These are phyloP conservation scores for Pyrgus malvae DNA, from an alignment of 2,888 invertebrate species.

Conservation along the genomic window DNA sequence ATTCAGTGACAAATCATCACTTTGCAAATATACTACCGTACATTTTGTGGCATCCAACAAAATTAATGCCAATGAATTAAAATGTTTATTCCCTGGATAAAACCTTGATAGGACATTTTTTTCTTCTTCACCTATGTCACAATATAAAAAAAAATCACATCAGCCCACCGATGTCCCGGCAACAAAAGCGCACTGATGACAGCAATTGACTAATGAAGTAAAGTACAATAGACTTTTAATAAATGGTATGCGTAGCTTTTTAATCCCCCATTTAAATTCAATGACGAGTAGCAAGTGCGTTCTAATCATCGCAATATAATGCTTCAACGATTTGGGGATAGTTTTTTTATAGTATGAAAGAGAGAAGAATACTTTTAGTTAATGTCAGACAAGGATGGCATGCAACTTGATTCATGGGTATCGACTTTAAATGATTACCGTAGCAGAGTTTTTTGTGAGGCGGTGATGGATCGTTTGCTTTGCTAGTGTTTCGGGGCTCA, in stretches of 20 bases:
- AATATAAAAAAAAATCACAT: constrained; percentile 11
- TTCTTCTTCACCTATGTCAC: too few species aligned
- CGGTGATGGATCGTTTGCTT: constrained; percentile 77
- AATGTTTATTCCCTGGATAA: too few species aligned
- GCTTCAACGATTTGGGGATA: constrained; percentile 65
- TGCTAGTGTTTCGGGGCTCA: constrained; percentile 48
- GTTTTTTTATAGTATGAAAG: constrained; percentile 51
- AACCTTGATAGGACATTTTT: too few species aligned
- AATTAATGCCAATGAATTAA: too few species aligned
- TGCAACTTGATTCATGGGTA: constrained; percentile 63
- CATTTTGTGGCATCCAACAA: too few species aligned
- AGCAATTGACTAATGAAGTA: constrained; percentile 73
- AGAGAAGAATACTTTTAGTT: constrained; percentile 30
- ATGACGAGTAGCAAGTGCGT: constrained; percentile 75
- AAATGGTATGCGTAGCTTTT: constrained; percentile 73
- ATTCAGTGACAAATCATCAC: too few species aligned
- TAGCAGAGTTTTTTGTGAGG: constrained; percentile 65
- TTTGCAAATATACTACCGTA: too few species aligned
- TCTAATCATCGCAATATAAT: constrained; percentile 82
- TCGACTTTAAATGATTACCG: constrained; percentile 79
- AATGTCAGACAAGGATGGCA: constrained; percentile 44
- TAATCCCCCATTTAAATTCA: constrained; percentile 82
- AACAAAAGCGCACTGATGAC: constrained; percentile 53
- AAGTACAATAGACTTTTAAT: constrained; percentile 72
- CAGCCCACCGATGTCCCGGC: background rate